phyloP scores from a whole-genome alignment of 2,797 vertebrate genomes.

The Alcedo atthis region DNA sequence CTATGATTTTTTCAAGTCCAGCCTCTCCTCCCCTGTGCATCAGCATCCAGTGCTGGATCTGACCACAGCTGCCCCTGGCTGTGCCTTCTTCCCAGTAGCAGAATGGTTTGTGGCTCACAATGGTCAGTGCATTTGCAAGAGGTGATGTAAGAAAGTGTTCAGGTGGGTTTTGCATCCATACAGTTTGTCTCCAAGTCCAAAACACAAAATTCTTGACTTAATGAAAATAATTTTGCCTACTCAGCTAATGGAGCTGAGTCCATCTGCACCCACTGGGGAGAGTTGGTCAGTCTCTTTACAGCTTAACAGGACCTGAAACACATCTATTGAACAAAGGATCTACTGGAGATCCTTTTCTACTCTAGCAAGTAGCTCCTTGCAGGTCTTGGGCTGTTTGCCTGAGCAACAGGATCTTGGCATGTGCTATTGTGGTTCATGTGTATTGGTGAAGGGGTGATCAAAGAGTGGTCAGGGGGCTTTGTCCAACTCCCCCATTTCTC shows the following conservation, averaged over 20 bases:
- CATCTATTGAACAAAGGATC: neutral
- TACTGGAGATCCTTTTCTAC: neutral
- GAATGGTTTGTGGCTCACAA: neutral
- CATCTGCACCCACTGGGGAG: neutral
- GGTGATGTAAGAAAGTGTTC: neutral
- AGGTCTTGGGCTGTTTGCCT: neutral
- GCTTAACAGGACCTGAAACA: neutral
- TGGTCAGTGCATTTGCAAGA: neutral
- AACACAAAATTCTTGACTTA: neutral
- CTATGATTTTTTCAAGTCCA: neutral
- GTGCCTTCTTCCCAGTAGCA: neutral
- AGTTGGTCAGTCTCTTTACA: neutral
- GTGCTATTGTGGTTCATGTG: accelerated
- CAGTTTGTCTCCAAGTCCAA: neutral
- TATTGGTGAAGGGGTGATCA: neutral
- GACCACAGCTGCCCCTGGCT: accelerated
- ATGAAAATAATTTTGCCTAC: neutral
- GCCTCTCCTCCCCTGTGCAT: neutral
- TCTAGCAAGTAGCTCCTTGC: neutral
- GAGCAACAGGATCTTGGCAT: neutral
- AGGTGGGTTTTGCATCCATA: neutral
- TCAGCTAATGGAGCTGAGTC: neutral
- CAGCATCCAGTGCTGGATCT: neutral
- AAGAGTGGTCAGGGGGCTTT: neutral
- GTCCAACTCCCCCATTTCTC: neutral